Base-by-base conservation (phyloP, 2,888 invertebrate genomes). In the Eueremaeus valkanovi region DNA sequence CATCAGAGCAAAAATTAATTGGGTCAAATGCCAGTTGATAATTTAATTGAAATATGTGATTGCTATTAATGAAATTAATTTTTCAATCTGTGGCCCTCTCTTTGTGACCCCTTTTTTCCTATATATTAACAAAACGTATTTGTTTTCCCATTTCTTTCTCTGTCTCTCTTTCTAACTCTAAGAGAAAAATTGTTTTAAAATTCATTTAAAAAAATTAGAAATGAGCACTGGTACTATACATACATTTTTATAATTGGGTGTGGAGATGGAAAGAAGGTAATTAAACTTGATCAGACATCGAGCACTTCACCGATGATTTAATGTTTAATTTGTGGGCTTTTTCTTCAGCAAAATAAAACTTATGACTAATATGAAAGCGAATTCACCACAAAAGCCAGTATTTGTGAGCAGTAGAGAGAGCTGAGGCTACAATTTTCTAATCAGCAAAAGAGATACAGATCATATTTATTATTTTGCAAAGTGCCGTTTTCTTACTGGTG, bases 171-270 rank as follows among this genome's bases (percentile, higher is more conserved):
- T 45, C 18, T 3, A 18, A 36, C 36, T 11, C 5, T 36, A 36
- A 36, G 36, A 8, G 3, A 18, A 45, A 45, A 45, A 16, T 45
- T 18, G 18, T 45, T 45, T 45, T 45, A 6, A 45, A 45, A 45
- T 18, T 40, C 40, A 40, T 40, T 40, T 40, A 18, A 45, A 18
- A 45, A 3, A 3, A 45, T 11, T 11, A 45, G 18, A 11, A 6
- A 45, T 45, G 45, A 45, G 45, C 6, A 18, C 45, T 45, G 3
- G 9, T 55, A 55, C 9, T 63, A 27, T 63, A 63, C 31, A 33
- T 58, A 24, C 27, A 63, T 63, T 63, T 55, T 63, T 63, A 63
- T 63, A 31, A 63, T 63, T 63, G 63, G 63, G 63, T 63, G 63
- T 18, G 63, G 63, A 63, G 63, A 63, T 31, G 31, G 63, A 63